A percentile compares a stretch with the other conserved stretches of the same genome.
These are phyloP conservation scores for Drosophila neotestacea DNA, from an alignment of 2,888 invertebrate species.

Conservation along the genomic window DNA sequence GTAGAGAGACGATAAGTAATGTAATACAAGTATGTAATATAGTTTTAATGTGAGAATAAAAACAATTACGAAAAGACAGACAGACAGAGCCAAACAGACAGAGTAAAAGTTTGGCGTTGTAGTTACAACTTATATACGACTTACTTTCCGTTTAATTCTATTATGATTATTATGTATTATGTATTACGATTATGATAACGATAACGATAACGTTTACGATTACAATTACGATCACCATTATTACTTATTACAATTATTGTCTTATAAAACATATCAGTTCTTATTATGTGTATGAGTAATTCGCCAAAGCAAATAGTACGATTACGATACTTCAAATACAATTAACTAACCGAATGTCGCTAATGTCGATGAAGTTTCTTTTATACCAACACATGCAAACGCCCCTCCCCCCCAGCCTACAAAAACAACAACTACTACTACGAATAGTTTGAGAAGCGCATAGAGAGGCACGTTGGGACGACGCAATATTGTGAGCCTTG, in stretches of 20 bases:
- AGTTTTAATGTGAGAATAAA: conserved; percentile 48
- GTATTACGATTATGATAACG: conserved; percentile 19
- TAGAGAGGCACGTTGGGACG: conserved; percentile 35
- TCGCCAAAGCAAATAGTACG: conserved; percentile 38
- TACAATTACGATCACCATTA: conserved; percentile 23
- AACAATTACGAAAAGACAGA: conserved; percentile 44
- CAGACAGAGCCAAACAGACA: conserved; percentile 14
- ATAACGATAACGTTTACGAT: conserved; percentile 11
- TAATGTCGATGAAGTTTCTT: conserved; percentile 54
- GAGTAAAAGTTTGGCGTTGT: conserved; percentile 46
- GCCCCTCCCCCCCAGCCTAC: conserved; percentile 7
- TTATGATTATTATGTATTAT: conserved; percentile 36
- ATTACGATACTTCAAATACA: conserved; percentile 32
- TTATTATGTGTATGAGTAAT: conserved; percentile 71
- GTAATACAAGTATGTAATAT: conserved; percentile 48
- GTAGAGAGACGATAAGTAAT: conserved; percentile 24
- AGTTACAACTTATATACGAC: conserved; percentile 63
- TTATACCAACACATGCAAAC: conserved; percentile 54
- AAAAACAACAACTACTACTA: not conserved
- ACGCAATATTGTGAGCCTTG: conserved; percentile 62
- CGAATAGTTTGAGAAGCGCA: conserved; percentile 44
- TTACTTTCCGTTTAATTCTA: conserved; percentile 60
- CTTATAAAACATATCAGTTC: conserved; percentile 82
- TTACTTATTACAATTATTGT: conserved; percentile 61
- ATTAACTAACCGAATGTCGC: conserved; percentile 25